Evolutionary conservation across 1,140 invertebrate genomes (phyloP), one percentile per base, ranked within the genome.

Genomic region (Euura lappo): DNA sequence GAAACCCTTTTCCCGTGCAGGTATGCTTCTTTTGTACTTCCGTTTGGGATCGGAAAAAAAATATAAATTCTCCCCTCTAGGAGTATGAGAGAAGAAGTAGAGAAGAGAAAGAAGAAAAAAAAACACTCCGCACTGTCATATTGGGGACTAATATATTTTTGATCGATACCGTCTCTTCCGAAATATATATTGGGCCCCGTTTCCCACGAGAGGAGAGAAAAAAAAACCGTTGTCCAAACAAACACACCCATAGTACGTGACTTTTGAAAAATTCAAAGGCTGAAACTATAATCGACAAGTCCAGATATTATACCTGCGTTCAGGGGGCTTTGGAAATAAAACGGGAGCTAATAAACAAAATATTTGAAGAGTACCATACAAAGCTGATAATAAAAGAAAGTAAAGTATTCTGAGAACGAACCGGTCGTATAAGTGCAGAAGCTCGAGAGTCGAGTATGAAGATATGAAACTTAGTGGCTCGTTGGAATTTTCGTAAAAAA

Each of bases 91-190:
- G 69, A 45, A 11, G 43, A 11, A 13, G 6, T 7, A 13, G 13
- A 44, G 43, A 44, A 45, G 60, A 65, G 74, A 83, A 75, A 79
- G 78, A 86, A 86, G 86, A 87, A 86, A 45, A 45, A 45, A 86
- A 86, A 87, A 86, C 84, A 87, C 85, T 88, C 84, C 81, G 83
- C 84, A 82, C 81, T 87, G 85, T 87, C 85, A 87, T 84, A 87
- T 86, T 80, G 84, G 79, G 78, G 77, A 87, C 87, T 88, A 87
- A 88, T 88, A 88, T 87, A 88, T 87, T 88, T 87, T 88, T 88
- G 85, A 88, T 88, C 85, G 84, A 86, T 87, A 80, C 79, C 71
- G 67, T 72, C 74, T 70, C 45, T 47, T 70, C 69, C 74, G 79
- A 80, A 81, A 80, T 78, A 28, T 28, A 28, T 28, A 74, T 76